Base-by-base conservation (phyloP, 2,797 vertebrate species). In the Muraenolepis orangiensis region DNA sequence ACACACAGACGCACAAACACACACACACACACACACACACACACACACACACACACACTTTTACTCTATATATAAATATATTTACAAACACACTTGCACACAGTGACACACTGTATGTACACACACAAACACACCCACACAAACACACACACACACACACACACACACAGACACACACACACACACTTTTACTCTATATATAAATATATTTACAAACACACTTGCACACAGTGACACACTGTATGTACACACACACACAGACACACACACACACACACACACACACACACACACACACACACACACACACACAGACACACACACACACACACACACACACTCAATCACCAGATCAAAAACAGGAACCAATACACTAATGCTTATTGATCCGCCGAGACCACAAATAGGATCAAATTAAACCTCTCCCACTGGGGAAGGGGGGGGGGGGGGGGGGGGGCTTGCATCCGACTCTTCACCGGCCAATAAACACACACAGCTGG, bases 351-450 rank as follows among this genome's bases (percentile, higher is more conserved):
- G 70, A 57, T 23, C 66, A 14, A 64, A 74, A 73, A 74, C 82
- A 85, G 81, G 80, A 87, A 82, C 79, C 61, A 26, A 72, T 42
- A 12, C 61, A 13, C 68, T 80, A 74, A 81, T 68, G 66, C 28
- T 29, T 23, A 74, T 69, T 82, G 66, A 86, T 74, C 18, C 18
- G 46, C 69, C 75, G 20, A 82, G 81, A 85, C 77, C 77, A 77
- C 76, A 72, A 75, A 18, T 61, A 10, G 13, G 42, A 38, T 69
- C n/a, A 69, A 80, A 86, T 82, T 1, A 78, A 42, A 71, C 61
- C 31, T 7, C 3, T 61, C 40, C 31, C 13, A 28, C 77, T 23
- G 0, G n/a, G 76, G 70, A 66, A 81, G 72, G 6, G 31, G 31
- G 42, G 42, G 42, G 42, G 32, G 42, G 42, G 42, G 32, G 3